phyloP scores from a whole-genome alignment of 2,797 vertebrate genomes.

The Fratercula arctica region DNA sequence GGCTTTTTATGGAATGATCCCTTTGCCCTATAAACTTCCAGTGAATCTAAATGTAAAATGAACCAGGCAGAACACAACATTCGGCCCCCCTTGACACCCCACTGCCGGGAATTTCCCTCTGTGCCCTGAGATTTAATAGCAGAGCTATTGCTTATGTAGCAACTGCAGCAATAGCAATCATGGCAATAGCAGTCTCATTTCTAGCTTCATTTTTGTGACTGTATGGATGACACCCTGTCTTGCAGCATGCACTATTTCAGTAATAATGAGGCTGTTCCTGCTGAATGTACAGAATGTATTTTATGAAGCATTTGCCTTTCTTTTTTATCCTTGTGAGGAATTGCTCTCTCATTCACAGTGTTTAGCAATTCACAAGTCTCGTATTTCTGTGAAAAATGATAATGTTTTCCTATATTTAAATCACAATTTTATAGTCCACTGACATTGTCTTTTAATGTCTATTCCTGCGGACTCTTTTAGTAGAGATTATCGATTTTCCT shows the following conservation, averaged over 20 bases:
- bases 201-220: not conserved
- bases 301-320: not conserved
- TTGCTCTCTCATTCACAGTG: not conserved
- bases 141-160: not conserved
- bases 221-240: not conserved
- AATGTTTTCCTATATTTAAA: not conserved
- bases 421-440: not conserved
- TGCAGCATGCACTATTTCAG: not conserved
- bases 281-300: not conserved
- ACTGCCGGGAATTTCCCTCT: not conserved
- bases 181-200: not conserved
- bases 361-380: not conserved
- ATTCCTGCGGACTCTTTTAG: not conserved
- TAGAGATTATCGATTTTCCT: not conserved
- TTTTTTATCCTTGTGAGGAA: not conserved
- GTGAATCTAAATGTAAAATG: constrained; percentile 2
- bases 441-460: not conserved
- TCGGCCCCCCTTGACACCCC: not conserved
- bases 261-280: not conserved
- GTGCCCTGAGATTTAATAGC: not conserved
- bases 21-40: constrained; percentile 25
- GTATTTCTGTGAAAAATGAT: not conserved
- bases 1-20: constrained; percentile 24
- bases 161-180: not conserved
- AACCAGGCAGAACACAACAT: not conserved